Evolutionary conservation across 2,888 invertebrate genomes (phyloP).

Genomic region (Perithous albicinctus): DNA sequence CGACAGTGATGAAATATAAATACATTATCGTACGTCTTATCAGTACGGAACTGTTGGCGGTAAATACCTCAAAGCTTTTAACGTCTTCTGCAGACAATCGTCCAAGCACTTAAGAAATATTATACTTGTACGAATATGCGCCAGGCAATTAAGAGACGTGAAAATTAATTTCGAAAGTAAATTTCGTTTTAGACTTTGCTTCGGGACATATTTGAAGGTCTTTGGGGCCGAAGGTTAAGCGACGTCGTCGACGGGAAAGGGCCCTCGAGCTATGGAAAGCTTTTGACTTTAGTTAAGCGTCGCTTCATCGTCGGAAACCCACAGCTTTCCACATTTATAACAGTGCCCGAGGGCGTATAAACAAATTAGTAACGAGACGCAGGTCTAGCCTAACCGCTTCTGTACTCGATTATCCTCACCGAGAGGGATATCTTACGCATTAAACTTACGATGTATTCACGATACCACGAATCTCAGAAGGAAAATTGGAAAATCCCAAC

Average conservation of each 20-base stretch:
- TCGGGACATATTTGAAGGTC: conserved; percentile 14
- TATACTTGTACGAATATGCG: not conserved
- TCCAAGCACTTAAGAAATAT: not conserved
- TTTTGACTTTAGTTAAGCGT: conserved; percentile 5
- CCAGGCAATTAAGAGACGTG: not conserved
- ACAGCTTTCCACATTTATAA: conserved; percentile 39
- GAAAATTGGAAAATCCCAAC: conserved; percentile 6
- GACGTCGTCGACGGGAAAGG: not conserved
- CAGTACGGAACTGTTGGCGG: conserved; percentile 4
- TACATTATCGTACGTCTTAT: conserved; percentile 15
- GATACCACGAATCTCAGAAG: not conserved
- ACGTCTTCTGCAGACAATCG: not conserved
- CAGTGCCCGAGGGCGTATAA: conserved; percentile 19
- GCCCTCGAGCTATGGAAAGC: conserved; percentile 47
- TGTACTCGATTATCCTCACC: conserved; percentile 44
- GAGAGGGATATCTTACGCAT: not conserved
- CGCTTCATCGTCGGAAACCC: conserved; percentile 30
- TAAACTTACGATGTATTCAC: not conserved
- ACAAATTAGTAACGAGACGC: conserved; percentile 36
- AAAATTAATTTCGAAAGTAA: conserved; percentile 19
- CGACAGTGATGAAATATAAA: conserved; percentile 11
- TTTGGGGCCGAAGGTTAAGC: not conserved
- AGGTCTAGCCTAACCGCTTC: conserved; percentile 15
- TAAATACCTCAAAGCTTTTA: not conserved
- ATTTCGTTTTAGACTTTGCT: conserved; percentile 10